Evolutionary conservation across 1,140 invertebrate genomes (phyloP).

Genomic region (Zaprionus ornatus): DNA sequence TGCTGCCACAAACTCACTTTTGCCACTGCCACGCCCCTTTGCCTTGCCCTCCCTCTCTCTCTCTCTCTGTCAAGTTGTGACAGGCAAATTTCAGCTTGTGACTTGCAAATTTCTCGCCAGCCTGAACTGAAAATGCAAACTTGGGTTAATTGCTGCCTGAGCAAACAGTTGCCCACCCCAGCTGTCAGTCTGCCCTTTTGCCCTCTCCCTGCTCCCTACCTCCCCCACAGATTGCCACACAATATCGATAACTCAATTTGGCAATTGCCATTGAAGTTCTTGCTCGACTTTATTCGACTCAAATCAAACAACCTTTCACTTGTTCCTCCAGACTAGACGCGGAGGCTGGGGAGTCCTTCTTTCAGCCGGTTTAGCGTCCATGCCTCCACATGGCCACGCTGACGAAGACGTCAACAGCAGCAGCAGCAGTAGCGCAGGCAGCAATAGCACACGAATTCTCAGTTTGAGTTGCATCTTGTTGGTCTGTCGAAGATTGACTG

Average conservation of each 20-base stretch:
- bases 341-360: too few relatives aligned
- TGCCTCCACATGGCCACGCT: too few relatives aligned
- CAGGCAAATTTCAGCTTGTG: conserved; percentile 38
- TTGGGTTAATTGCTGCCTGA: conserved; percentile 26
- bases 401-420: too few relatives aligned
- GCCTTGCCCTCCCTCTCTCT: neutral
- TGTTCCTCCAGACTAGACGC: too few relatives aligned
- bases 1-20: neutral
- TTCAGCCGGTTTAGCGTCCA: too few relatives aligned
- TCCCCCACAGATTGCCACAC: neutral
- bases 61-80: conserved; percentile 15
- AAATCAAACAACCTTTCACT: conserved; percentile 34
- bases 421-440: too few relatives aligned
- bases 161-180: conserved; percentile 3
- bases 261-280: conserved; percentile 51
- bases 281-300: conserved; percentile 61
- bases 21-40: neutral
- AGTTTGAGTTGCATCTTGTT: too few relatives aligned
- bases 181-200: neutral
- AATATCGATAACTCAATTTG: conserved; percentile 60
- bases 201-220: too few relatives aligned
- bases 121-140: conserved; percentile 25
- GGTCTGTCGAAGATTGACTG: too few relatives aligned
- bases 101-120: conserved; percentile 49
- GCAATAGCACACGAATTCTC: too few relatives aligned